Conservation (phyloP, 1,140 invertebrate genomes). For the Trichomalopsis sarcophagae region DNA sequence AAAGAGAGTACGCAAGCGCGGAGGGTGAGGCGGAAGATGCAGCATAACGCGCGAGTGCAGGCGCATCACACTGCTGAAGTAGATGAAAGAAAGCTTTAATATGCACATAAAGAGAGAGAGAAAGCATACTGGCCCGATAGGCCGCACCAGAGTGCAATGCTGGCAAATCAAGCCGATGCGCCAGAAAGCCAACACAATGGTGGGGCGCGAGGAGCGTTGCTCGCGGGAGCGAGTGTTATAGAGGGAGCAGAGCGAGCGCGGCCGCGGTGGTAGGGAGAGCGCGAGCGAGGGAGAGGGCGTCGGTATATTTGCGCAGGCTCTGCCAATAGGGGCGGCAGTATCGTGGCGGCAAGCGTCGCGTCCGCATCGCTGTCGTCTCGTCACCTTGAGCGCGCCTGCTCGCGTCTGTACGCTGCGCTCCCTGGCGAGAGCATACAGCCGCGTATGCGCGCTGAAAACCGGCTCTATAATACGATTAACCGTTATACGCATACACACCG, state of each 20-base stretch:
- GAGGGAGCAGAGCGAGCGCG: conserved; percentile 51
- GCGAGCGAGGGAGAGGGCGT: conserved; percentile 63
- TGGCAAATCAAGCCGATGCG: conserved; percentile 28
- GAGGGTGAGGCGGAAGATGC: neutral
- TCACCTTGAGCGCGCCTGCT: conserved; percentile 43
- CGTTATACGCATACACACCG: neutral
- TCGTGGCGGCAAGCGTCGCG: conserved; percentile 66
- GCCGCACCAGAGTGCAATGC: too few species aligned
- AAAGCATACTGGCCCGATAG: too few species aligned
- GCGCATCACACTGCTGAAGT: neutral
- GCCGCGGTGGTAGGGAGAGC: conserved; percentile 57
- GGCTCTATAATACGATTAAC: neutral
- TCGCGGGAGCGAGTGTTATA: neutral
- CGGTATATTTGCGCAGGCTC: conserved; percentile 75
- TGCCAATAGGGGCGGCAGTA: conserved; percentile 74
- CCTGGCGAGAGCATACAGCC: neutral
- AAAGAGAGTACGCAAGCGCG: neutral
- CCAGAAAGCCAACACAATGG: conserved; percentile 39
- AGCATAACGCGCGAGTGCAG: conserved; percentile 19
- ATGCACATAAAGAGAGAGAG: neutral
- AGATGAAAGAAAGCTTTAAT: conserved; percentile 9
- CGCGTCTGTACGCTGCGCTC: neutral
- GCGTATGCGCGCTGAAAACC: neutral
- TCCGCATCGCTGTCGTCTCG: conserved; percentile 52
- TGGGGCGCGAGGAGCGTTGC: conserved; percentile 29